These are phyloP conservation scores for Lithobates pipiens DNA, from an alignment of 2,797 vertebrate genomes.

Conservation along the genomic window DNA sequence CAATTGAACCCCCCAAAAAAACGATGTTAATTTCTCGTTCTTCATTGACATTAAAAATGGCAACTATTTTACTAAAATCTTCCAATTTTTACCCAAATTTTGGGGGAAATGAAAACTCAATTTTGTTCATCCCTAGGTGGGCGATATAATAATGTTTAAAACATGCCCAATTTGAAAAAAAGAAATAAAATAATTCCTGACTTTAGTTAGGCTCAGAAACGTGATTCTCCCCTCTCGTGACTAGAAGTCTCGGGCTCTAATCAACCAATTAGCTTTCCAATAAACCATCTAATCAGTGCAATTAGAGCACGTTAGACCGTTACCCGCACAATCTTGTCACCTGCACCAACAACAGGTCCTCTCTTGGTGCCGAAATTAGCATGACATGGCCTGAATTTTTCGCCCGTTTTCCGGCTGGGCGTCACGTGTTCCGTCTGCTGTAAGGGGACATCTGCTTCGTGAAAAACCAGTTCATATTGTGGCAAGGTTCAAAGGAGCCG, in stretches of 20 bases:
- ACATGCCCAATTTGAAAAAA: no score
- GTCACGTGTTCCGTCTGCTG: constrained; percentile 75
- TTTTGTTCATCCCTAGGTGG: no score
- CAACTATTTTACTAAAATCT: no score
- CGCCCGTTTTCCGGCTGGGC: constrained; percentile 64
- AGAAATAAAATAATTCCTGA: no score
- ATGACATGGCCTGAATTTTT: constrained; percentile 17
- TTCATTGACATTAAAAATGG: no score
- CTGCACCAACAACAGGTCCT: neutral
- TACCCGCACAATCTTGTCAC: constrained; percentile 24
- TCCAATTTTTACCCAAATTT: no score
- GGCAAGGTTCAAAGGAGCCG: constrained; percentile 93
- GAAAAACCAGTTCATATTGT: constrained; percentile 95
- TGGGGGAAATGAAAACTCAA: no score
- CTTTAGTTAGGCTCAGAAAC: no score
- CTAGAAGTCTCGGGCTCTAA: neutral
- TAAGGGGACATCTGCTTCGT: constrained; percentile 92
- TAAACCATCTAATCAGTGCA: neutral
- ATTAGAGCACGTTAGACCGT: neutral
- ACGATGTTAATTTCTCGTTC: no score
- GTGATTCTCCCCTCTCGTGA: no score
- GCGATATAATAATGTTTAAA: no score
- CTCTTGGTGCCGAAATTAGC: constrained; percentile 17
- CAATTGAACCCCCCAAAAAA: no score
- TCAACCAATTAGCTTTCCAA: constrained; percentile 21